These are phyloP conservation scores for Dysidea cf. avara DNA, from an alignment of 37 sponge, comb jelly and placozoan species.

Conservation along the genomic window DNA sequence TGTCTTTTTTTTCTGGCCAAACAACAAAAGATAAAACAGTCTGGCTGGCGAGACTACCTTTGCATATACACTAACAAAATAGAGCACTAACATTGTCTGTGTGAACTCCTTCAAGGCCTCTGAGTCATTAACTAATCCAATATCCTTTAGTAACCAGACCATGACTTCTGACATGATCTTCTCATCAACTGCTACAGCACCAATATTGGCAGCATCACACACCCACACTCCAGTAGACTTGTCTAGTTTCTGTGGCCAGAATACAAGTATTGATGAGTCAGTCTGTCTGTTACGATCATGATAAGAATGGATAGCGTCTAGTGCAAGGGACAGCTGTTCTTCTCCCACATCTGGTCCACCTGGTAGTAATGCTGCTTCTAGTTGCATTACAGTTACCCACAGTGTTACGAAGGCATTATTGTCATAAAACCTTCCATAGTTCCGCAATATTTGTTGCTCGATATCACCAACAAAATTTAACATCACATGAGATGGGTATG, in stretches of 20 bases:
- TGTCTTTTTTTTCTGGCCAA: too few relatives aligned
- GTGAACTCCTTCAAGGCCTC: too few relatives aligned
- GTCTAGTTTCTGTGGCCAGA: slow-evolving; percentile 48
- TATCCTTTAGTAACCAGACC: slow-evolving; percentile 4
- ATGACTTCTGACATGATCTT: slow-evolving; percentile 4
- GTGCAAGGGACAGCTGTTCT: slow-evolving; percentile 26
- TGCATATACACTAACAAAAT: too few relatives aligned
- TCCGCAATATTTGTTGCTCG: slow-evolving; percentile 5
- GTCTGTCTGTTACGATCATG: slow-evolving; percentile 34
- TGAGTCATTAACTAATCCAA: too few relatives aligned
- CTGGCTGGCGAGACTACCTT: too few relatives aligned
- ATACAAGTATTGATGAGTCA: slow-evolving; percentile 19
- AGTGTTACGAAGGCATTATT: slow-evolving; percentile 54
- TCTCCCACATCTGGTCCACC: slow-evolving; percentile 5
- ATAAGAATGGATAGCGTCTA: slow-evolving; percentile 35
- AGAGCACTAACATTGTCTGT: too few relatives aligned
- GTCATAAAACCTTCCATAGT: slow-evolving; percentile 24
- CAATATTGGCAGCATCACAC: slow-evolving; percentile 24
- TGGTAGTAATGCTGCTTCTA: slow-evolving; percentile 28
- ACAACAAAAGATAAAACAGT: too few relatives aligned
- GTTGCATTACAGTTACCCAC: slow-evolving; percentile 34
- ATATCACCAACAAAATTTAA: slow-evolving; percentile 28
- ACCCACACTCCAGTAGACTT: slow-evolving; percentile 25
- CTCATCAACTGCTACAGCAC: slow-evolving; percentile 3
- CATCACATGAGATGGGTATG: slow-evolving; percentile 43